phyloP scores from a whole-genome alignment of 2,888 invertebrate genomes.

The Nemoura dubitans region DNA sequence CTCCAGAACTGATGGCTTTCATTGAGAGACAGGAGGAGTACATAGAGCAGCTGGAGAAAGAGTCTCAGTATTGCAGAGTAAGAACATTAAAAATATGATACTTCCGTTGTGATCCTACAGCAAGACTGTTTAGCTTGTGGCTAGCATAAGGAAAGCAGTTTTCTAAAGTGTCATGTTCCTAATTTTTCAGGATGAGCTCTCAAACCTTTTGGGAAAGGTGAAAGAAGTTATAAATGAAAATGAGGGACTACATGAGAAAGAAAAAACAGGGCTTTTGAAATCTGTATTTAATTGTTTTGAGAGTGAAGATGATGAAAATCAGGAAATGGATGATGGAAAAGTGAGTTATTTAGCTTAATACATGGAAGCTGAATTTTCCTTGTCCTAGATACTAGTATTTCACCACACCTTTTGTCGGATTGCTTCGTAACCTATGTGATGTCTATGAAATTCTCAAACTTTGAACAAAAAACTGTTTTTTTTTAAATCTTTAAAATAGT shows the following conservation, averaged over 20 bases:
- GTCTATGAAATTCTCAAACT: no score
- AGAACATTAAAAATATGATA: constrained; percentile 50
- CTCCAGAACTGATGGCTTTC: constrained; percentile 80
- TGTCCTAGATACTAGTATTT: background rate
- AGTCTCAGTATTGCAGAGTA: constrained; percentile 84
- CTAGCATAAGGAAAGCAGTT: background rate
- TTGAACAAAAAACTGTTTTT: no score
- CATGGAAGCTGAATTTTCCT: no score
- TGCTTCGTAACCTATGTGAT: no score
- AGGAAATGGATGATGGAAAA: constrained; percentile 51
- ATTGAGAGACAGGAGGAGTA: constrained; percentile 89
- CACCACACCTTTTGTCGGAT: no score
- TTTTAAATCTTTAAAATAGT: no score
- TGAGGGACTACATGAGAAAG: constrained; percentile 80
- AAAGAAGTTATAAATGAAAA: constrained; percentile 88
- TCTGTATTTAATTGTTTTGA: constrained; percentile 65
- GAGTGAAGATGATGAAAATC: constrained; percentile 55
- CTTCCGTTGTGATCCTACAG: background rate
- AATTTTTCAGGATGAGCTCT: constrained; percentile 71
- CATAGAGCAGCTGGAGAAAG: constrained; percentile 85
- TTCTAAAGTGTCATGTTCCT: background rate
- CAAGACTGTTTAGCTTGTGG: background rate
- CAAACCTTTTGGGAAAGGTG: constrained; percentile 80
- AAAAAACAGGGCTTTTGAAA: constrained; percentile 73
- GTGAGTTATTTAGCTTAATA: no score